phyloP scores from a whole-genome alignment of 2,888 invertebrate genomes.

The Drosophila algonquin region DNA sequence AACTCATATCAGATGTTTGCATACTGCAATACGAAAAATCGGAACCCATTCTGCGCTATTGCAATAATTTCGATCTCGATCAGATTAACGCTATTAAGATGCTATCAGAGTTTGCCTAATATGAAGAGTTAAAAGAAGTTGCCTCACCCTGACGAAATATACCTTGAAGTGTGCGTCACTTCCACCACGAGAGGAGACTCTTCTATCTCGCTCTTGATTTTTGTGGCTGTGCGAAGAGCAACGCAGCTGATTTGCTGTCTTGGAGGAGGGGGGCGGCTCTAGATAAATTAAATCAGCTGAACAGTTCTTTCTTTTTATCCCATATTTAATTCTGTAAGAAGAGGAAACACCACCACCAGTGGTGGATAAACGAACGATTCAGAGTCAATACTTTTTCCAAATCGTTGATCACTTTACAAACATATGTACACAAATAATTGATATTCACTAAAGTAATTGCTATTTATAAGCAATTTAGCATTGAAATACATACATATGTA shows the following conservation, averaged over 20 bases:
- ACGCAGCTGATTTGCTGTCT: constrained; percentile 23
- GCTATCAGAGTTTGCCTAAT: no score
- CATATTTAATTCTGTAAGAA: constrained; percentile 18
- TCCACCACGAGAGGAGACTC: no score
- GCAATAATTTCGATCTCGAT: no score
- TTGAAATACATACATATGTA: neutral
- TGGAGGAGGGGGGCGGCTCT: constrained; percentile 2
- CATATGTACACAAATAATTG: neutral
- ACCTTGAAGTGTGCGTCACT: constrained; percentile 1
- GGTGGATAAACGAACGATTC: constrained; percentile 7
- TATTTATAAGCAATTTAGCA: constrained; percentile 16
- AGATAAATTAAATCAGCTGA: constrained; percentile 39
- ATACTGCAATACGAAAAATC: no score
- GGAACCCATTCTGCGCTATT: no score
- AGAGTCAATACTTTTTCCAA: neutral
- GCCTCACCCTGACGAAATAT: neutral
- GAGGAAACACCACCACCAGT: neutral
- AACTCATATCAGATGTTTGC: no score
- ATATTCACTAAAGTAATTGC: neutral
- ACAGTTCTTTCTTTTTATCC: constrained; percentile 20
- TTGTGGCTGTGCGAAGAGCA: neutral
- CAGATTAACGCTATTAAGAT: neutral
- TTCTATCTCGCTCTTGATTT: no score
- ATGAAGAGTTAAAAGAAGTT: neutral
- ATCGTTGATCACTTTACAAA: neutral